Evolutionary conservation across 1,140 invertebrate genomes (phyloP), one percentile per base, ranked within the genome.

Genomic region (Lutraria rhynchaena): DNA sequence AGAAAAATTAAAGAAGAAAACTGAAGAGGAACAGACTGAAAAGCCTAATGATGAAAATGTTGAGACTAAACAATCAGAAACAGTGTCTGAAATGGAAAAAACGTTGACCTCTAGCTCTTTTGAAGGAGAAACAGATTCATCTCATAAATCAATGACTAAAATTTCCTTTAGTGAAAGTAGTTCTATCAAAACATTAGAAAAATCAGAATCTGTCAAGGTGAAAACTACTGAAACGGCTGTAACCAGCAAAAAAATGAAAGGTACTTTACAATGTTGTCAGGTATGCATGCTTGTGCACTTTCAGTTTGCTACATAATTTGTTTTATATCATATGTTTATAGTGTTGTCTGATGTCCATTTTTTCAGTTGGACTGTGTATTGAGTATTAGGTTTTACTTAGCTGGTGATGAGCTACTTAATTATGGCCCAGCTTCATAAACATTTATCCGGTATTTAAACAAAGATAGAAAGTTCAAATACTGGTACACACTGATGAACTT

Each of bases 111-210:
- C 33, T 37, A 78, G 75, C 53, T 41, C 75, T 31, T 27, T 69
- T 27, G 75, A 78, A 27, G 77, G 53, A 55, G 77, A 71, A 55
- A 81, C 57, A 81, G 67, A 73, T 71, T 81, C 77, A 44, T 37
- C 35, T 35, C 33, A 49, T 29, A 37, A 41, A 31, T 70, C 65
- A 44, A 41, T 67, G 22, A 53, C 46, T 33, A 27, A 35, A 51
- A 46, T 49, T 46, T 5, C 7, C 51, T 22, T 15, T 35, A 27
- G 13, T 4, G 33, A 37, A 29, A 37, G 31, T 17, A 63, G 35
- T 27, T 49, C 24, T 63, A 17, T 29, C 46, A 15, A 76, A 49
- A 61, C 57, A 61, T n/a, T 76, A 31, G 41, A 61, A 57, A 76
- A 41, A 22, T 41, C 37, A 22, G 58, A 61, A 76, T 49, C 44